These are phyloP conservation scores for Etheostoma nigrum DNA, from an alignment of 2,797 vertebrate species.

Conservation along the genomic window DNA sequence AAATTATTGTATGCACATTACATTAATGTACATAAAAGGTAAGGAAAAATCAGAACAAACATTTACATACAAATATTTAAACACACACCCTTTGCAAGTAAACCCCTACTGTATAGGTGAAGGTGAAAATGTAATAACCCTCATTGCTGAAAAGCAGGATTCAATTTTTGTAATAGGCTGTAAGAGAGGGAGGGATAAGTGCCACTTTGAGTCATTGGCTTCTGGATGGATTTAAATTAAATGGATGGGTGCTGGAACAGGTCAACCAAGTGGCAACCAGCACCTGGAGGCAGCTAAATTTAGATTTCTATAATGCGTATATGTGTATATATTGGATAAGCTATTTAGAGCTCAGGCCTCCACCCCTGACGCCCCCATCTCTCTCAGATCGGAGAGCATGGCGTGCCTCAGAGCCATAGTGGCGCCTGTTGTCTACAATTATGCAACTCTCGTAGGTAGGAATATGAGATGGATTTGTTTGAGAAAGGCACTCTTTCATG, in stretches of 20 bases:
- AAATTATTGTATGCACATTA: not conserved
- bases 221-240: conserved; percentile 47
- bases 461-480: conserved; percentile 36
- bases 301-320: conserved; percentile 56
- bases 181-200: conserved; percentile 37
- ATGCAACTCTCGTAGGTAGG: conserved; percentile 43
- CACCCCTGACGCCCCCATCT: conserved; percentile 38
- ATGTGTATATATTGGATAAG: conserved; percentile 27
- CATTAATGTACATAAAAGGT: not conserved
- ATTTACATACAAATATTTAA: conserved; percentile 2
- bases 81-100: not conserved
- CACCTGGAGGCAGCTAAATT: conserved; percentile 52
- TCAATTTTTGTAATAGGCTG: conserved; percentile 42
- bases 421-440: conserved; percentile 49
- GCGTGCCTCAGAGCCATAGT: conserved; percentile 29
- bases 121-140: conserved; percentile 24
- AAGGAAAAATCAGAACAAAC: not conserved
- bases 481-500: conserved; percentile 16
- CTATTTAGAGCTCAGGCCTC: conserved; percentile 48
- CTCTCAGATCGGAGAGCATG: conserved; percentile 20
- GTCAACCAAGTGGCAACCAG: conserved; percentile 52
- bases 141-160: conserved; percentile 16
- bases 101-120: not conserved
- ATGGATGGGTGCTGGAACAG: conserved; percentile 18
- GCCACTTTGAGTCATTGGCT: conserved; percentile 55